Base-by-base conservation (phyloP, 2,888 invertebrate genomes). In the Seira musarum region DNA sequence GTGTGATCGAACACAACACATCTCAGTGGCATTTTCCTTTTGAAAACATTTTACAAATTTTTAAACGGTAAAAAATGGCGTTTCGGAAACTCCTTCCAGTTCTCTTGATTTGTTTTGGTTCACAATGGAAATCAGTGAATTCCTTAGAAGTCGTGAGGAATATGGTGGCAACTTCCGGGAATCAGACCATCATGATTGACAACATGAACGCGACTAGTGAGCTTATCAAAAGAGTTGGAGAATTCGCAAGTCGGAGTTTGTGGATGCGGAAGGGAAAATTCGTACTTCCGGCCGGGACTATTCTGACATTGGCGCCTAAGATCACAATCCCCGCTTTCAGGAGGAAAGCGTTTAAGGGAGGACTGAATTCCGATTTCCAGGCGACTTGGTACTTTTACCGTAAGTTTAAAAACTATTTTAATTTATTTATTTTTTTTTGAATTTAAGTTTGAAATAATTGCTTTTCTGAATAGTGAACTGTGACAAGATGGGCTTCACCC, bases 401-500 rank as follows among this genome's bases (percentile, higher is more conserved):
- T 85, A 78, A 85, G 82, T 66, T 19, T 6, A 6, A 19, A 8
- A 19, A 21, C 10, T 53, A 10, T 24, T 8, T 21, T 49, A 10
- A 10, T 10, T 21, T 15, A 8, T 8, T 53, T 5, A 21, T 21
- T 21, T 53, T 22, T 6, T 15, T 46, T 53, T 22, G 15, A 53
- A 21, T 69, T 8, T 46, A 53, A 17, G 6, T n/a, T n/a, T n/a
- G 21, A 61, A 24, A 19, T 67, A 60, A 22, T 57, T 10, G 5
- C 5, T 2, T 53, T 77, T 71, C 80, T 22, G n/a, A n/a, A n/a
- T 40, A 86, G 86, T 85, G 73, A 76, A 78, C 57, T 81, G 80
- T 53, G 85, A 86, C 68, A 83, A 85, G 60, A n/a, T 86, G 68
- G 84, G 84, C 46, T 81, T 77, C 65, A 86, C 86, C 1, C 68